Base-by-base conservation (phyloP, 2,888 invertebrate genomes). In the Diaperis boleti region DNA sequence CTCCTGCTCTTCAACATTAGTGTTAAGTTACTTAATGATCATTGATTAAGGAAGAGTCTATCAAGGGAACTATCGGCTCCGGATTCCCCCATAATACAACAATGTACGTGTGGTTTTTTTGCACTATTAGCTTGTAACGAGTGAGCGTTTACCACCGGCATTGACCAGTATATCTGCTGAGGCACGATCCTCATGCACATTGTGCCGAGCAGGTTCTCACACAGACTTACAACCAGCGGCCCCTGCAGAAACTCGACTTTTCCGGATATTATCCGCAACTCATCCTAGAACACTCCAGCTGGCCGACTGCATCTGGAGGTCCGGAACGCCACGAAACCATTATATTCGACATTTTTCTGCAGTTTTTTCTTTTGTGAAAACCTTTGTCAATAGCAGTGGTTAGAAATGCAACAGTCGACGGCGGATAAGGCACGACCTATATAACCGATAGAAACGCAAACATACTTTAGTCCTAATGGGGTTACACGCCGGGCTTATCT, bases 71-170 rank as follows among this genome's bases (percentile, higher is more conserved):
- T 67, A 71, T 72, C 69, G 65, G 65, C 62, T 66, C 71, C 70
- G 65, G 69, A 72, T 74, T 74, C 71, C 68, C 69, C 69, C 63
- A 57, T 52, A 65, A 62, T 65, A 62, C 60, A 68, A 70, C 70
- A 71, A 71, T 70, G 68, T 69, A 69, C 50, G 45, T 59, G 57
- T n/a, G 18, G 56, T 59, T 69, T 74, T 72, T 73, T 73, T 74
- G 66, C 69, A 65, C 70, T 70, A 74, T 72, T 74, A 69, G 73
- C 71, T 67, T 72, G 72, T 71, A 74, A 75, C 72, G 69, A 76
- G 74, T 74, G 75, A 76, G 70, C 73, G 71, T 71, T 76, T 76
- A 77, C 77, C 77, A 77, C 77, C 77, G 74, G 76, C 75, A 76
- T 76, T 74, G 77, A 76, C 75, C 75, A 76, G 76, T 75, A 76